Evolutionary conservation across 2,797 vertebrate genomes (phyloP), one percentile per base, ranked within the genome.

Genomic region (Sardinella longiceps): DNA sequence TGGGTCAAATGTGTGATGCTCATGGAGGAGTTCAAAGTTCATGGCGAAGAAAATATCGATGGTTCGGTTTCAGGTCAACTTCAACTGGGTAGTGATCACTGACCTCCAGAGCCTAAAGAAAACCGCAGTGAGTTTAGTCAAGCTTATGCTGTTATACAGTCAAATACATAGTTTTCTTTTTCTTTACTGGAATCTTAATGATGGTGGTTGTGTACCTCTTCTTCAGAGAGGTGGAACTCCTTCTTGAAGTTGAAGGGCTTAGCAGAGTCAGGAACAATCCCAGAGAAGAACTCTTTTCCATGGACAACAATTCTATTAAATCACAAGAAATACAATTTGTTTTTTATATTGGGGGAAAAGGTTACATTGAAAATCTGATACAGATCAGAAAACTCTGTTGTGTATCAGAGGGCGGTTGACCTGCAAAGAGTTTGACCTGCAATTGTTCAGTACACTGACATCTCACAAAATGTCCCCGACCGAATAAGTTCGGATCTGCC

Each of bases 11-110:
- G 60, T 30, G 6, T 30, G n/a, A 7, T 45, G 1, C 46, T 86
- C 43, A n/a, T 80, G 25, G 28, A 30, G 2, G 80, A 39, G 28
- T 91, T 91, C 90, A 96, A 63, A 96, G 94, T 87, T 96, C 96
- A 28, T 93, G 85, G 48, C 90, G 94, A 48, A 92, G 88, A 9
- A 93, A 90, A 87, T 94, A 92, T 48, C 90, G 93, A 12, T 94
- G 93, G 66, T 88, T 94, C 43, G 93, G 87, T 85, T 93, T 96
- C 83, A 97, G 91, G 83, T 96, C 94, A 28, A 96, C 96, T 87
- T 97, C 96, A 0, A 97, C 95, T 25, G 96, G 96, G 87, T 95
- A 97, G 86, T 97, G 96, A 85, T 97, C 96, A 18, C 96, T 97
- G 86, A 97, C 93, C 81, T 94, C 91, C 84, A 97, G 91, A 83